Evolutionary conservation across 2,888 invertebrate genomes (phyloP), one percentile per base, ranked within the genome.

Genomic region (Erebia aethiops): DNA sequence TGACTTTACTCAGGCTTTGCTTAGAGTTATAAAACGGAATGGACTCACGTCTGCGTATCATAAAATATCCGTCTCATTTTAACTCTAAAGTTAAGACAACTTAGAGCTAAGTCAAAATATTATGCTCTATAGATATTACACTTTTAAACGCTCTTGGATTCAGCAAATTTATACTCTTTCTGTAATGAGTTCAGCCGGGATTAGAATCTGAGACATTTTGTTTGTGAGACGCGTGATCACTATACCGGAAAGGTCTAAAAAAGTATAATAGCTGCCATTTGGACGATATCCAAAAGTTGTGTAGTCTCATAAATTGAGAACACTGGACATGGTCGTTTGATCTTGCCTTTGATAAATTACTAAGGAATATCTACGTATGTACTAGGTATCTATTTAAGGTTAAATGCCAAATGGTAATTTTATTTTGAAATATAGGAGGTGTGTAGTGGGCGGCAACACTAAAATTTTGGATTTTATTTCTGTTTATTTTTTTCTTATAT

Each of bases 281-380:
- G 71, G 69, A 63, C 21, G 60, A 43, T 16, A 43, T 67, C 71
- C 73, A 74, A 71, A 63, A 58, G 43, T 61, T 73, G 67, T 73
- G 62, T 57, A 16, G 52, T 66, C 63, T 51, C 57, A 61, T 71
- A 71, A 68, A 71, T 71, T 64, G 64, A n/a, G 41, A 65, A 41
- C 65, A 43, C 41, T 65, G 56, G 35, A 54, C 35, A 65, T 43
- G 65, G 43, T 43, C 56, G 56, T 65, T 65, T 54, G 65, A 65
- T 65, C 56, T 65, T 54, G 43, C 41, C 65, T 65, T 65, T 65
- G 65, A 65, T 56, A 18, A 41, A 65, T 54, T n/a, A n/a, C n/a
- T n/a, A n/a, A n/a, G 64, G 10, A n/a, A n/a, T n/a, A n/a, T n/a
- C n/a, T n/a, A n/a, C n/a, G n/a, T n/a, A n/a, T n/a, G n/a, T n/a